Evolutionary conservation across 2,113 vertebrate species (phyloP).

Genomic region (Pterocles burchelli): DNA sequence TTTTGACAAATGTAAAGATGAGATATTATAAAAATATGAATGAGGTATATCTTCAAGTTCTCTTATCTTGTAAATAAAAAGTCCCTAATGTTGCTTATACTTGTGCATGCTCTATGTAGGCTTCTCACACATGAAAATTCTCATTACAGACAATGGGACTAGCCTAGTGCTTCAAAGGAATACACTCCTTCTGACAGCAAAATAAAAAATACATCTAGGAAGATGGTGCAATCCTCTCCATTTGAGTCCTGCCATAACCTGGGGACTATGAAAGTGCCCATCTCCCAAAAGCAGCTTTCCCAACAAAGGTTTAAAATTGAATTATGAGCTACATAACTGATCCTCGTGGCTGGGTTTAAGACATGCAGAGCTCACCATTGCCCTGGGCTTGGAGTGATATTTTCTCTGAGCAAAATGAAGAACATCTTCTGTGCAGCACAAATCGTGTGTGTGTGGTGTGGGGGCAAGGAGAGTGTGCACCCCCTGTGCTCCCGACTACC

Average conservation of each 20-base stretch:
- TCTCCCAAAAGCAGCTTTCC: neutral
- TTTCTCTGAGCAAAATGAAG: neutral
- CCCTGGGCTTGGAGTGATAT: neutral
- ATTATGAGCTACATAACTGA: neutral
- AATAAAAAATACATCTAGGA: neutral
- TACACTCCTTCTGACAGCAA: neutral
- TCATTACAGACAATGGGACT: neutral
- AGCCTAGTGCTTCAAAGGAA: neutral
- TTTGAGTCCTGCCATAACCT: neutral
- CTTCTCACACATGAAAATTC: neutral
- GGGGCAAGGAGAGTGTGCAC: fast-evolving
- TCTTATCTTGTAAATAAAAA: neutral
- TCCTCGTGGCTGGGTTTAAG: neutral
- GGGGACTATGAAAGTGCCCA: neutral
- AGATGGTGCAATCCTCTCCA: neutral
- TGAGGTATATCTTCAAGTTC: neutral
- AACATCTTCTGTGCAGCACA: neutral
- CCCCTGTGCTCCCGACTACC: fast-evolving
- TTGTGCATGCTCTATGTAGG: neutral
- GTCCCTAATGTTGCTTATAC: neutral
- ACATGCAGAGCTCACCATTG: neutral
- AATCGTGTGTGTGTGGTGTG: fast-evolving
- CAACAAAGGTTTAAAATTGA: neutral
- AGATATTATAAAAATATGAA: neutral
- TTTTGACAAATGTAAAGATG: neutral